A percentile compares a stretch with the other conserved stretches of the same genome.
Conservation (phyloP, 2,888 invertebrate genomes). For the Drosophila percnosoma region DNA sequence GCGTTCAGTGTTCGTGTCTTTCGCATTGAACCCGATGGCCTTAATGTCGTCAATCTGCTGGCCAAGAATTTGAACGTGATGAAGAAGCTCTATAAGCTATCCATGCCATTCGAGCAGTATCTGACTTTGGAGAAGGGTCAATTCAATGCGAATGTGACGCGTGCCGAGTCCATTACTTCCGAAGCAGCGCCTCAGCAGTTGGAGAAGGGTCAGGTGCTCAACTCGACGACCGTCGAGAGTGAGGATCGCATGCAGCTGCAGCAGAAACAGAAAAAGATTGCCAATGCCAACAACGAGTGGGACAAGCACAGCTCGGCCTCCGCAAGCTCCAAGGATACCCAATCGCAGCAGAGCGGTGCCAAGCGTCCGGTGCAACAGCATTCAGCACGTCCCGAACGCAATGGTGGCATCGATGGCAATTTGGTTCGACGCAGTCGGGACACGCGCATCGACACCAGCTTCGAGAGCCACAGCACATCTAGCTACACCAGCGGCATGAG, state of each 20-base stretch:
- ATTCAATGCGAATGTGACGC: conserved; percentile 67
- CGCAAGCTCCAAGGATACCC: conserved; percentile 78
- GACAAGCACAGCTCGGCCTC: conserved; percentile 81
- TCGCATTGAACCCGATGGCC: conserved; percentile 85
- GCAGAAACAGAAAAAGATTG: conserved; percentile 38
- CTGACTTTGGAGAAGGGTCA: conserved; percentile 83
- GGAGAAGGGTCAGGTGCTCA: conserved; percentile 59
- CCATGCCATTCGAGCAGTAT: conserved; percentile 84
- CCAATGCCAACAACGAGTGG: conserved; percentile 70
- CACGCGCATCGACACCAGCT: conserved; percentile 48
- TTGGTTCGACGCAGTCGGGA: conserved; percentile 41
- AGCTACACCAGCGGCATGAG: conserved; percentile 72
- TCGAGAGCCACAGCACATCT: conserved; percentile 68
- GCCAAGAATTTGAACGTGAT: conserved; percentile 86
- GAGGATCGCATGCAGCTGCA: conserved; percentile 70
- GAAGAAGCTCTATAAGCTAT: conserved; percentile 85
- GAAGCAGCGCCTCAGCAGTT: conserved; percentile 37
- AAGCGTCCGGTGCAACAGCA: conserved; percentile 60
- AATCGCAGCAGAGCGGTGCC: conserved; percentile 44
- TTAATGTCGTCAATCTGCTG: conserved; percentile 81
- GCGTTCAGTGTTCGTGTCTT: conserved; percentile 84
- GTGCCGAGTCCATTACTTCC: conserved; percentile 48
- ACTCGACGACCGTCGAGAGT: conserved; percentile 75
- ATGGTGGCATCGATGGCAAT: conserved; percentile 18
- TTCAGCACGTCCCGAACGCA: conserved; percentile 24